Evolutionary conservation across 2,113 vertebrate genomes (phyloP), one percentile per base, ranked within the genome.

Genomic region (Oryzias woworae): DNA sequence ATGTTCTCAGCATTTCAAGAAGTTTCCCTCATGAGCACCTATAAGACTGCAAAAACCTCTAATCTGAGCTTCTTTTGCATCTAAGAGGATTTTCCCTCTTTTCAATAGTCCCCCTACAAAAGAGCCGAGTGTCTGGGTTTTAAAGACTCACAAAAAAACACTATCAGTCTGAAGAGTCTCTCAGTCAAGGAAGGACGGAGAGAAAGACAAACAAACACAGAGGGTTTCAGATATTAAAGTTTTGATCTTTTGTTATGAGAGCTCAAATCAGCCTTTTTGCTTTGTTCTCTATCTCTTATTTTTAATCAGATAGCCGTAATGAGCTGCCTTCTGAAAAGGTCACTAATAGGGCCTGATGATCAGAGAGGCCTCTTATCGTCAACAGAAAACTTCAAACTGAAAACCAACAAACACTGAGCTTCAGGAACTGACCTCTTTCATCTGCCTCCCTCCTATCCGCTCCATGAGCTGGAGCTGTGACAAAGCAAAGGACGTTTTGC

Each of bases 131-230:
- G 49, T 59, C 63, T 28, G 62, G 58, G 66, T 54, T 62, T 71
- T 66, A 60, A 73, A 72, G 71, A 31, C 50, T 73, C 28, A 41
- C 18, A 36, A 50, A 23, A 23, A 75, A 73, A 86, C 73, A 58
- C 59, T 53, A 59, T 68, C 66, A 44, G 48, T 57, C 70, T 61
- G 22, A 66, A 74, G 71, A 79, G 82, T 75, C 72, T 73, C 76
- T 43, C 65, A 51, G 63, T 51, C 47, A 36, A 41, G 62, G 57
- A 63, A 66, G 75, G 52, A 28, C 47, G 45, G 36, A 13, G 49
- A 49, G 23, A 78, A 58, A 82, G 72, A 76, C 76, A 82, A 86
- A 87, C 77, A 84, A 81, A 85, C 58, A 61, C 75, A 58, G 50
- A 52, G 63, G 71, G 75, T 72, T 59, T 15, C 60, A 72, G 78